These are phyloP conservation scores for Microplitis mediator DNA, from an alignment of 1,140 invertebrate species.

Conservation along the genomic window DNA sequence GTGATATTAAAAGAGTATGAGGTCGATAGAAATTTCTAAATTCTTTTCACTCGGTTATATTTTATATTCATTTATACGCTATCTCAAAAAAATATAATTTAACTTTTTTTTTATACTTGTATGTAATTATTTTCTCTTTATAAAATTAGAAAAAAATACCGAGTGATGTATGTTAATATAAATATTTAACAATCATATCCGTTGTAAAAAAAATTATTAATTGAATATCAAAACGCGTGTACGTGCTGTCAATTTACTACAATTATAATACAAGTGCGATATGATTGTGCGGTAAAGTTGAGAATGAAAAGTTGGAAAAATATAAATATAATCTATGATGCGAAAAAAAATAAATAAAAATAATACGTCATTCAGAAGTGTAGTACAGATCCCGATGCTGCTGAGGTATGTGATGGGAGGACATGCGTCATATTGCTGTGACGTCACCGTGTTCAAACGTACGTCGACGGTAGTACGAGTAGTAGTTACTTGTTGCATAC, in stretches of 20 bases:
- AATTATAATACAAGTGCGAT: neutral
- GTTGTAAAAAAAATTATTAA: neutral
- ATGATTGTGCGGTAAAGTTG: neutral
- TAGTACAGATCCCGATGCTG: neutral
- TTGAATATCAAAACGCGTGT: neutral
- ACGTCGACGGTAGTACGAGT: neutral
- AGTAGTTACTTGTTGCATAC: too few species aligned
- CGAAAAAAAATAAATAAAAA: too few species aligned
- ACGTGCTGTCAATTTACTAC: neutral
- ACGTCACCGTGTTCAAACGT: neutral
- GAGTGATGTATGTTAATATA: neutral
- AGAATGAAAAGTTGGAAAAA: neutral
- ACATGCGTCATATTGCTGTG: neutral
- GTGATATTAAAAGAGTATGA: too few species aligned
- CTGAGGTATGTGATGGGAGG: neutral
- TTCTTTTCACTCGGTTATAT: too few species aligned
- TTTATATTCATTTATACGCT: too few species aligned
- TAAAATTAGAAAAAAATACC: neutral
- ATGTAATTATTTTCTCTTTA: too few species aligned
- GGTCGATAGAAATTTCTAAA: too few species aligned
- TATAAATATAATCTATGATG: neutral
- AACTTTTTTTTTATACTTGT: too few species aligned
- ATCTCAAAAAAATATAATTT: too few species aligned
- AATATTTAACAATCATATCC: conserved; percentile 2
- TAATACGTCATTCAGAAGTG: too few species aligned